Base-by-base conservation (phyloP, 2,113 vertebrate species). In the Microcebus griseorufus region DNA sequence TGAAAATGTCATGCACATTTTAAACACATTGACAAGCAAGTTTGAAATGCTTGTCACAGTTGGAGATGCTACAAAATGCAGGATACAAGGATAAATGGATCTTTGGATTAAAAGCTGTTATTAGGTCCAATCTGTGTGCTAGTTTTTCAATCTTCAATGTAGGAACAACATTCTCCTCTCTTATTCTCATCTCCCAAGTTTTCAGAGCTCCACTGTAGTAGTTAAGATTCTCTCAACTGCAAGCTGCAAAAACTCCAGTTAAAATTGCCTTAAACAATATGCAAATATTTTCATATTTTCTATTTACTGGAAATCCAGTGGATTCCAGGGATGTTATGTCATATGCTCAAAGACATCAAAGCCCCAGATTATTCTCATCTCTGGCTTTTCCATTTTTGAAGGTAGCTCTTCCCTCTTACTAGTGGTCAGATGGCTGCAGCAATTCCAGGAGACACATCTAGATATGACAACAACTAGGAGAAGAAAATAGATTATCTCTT, bases 71-170 rank as follows among this genome's bases (percentile, higher is more conserved):
- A 88, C 64, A 96, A 96, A 98, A 95, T 81, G 53, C 20, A 83
- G 65, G 65, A 42, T 76, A 45, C 51, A 91, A 65, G 42, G 64
- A 93, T 91, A 94, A 96, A 83, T 94, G 73, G 73, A 92, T 67
- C 65, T 85, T 94, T 96, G 88, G 62, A 93, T 94, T 95, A 94
- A 95, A 97, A 97, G 32, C 45, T 95, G 48, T 96, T 97, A 94
- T 85, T 96, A 88, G 11, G 70, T 70, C 34, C 62, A 89, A 55
- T 75, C 27, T 81, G 90, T 94, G 48, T 90, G n/a, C 73, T 84
- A 34, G 70, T 84, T 95, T 84, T 90, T 81, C 25, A 90, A 1
- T 86, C 22, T 88, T 82, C 64, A 86, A 37, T 64, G 34, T 58
- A 58, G 42, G 34, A 91, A 53, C n/a, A 69, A 72, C 72, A 95